A percentile compares a stretch with the other conserved stretches of the same genome.
Conservation (phyloP, 2,888 invertebrate species). For the Agrotis clavis region DNA sequence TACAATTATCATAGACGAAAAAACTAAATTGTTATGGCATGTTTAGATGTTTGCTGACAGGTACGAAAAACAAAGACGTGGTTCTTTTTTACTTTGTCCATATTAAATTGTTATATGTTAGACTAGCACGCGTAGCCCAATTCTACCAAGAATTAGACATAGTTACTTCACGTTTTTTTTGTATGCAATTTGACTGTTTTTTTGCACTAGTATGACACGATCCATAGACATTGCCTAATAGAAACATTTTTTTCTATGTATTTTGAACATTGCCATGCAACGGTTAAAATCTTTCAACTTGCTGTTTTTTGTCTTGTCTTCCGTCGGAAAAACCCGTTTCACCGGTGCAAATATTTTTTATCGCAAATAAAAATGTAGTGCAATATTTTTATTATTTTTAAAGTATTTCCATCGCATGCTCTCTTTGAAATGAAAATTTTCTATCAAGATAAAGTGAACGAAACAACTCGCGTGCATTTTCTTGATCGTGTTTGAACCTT, state of each 20-base stretch:
- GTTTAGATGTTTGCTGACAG: constrained; percentile 31
- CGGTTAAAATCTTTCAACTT: too few relatives aligned
- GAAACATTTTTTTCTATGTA: too few relatives aligned
- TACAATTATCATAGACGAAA: not conserved
- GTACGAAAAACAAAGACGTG: not conserved
- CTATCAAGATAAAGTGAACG: constrained; percentile 25
- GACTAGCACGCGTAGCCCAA: too few relatives aligned
- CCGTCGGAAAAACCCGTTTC: too few relatives aligned
- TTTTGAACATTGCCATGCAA: too few relatives aligned
- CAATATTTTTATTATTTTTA: constrained; percentile 20
- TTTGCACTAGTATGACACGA: too few relatives aligned
- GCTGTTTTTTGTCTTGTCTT: too few relatives aligned
- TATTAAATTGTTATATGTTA: constrained; percentile 23
- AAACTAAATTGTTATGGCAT: constrained; percentile 3
- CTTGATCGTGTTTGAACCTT: constrained; percentile 17
- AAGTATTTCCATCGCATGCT: constrained; percentile 20
- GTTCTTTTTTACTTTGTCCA: not conserved
- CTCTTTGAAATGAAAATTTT: constrained; percentile 28
- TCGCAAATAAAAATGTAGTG: constrained; percentile 5
- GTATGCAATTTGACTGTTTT: too few relatives aligned
- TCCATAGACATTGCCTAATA: too few relatives aligned
- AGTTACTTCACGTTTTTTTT: too few relatives aligned
- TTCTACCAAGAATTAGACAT: too few relatives aligned
- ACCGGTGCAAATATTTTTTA: constrained; percentile 22
- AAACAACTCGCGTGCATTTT: constrained; percentile 35